Conservation (phyloP, 1,140 invertebrate genomes). For the Procambarus clarkii region DNA sequence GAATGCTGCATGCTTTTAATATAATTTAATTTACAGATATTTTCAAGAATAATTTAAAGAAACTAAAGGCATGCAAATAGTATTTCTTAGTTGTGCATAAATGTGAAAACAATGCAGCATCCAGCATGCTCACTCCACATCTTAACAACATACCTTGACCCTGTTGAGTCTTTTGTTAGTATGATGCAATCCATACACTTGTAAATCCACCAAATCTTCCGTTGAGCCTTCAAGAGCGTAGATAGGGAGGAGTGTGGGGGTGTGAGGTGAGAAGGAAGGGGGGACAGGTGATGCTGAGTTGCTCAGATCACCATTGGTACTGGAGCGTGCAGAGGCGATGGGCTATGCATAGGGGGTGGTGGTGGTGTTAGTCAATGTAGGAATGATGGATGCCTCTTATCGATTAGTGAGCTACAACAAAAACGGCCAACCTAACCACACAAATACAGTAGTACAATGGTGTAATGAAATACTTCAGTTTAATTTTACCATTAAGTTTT, state of each 20-base stretch:
- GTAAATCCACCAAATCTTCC: conserved; percentile 26
- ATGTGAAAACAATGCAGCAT: neutral
- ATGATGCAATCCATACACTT: neutral
- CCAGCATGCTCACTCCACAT: neutral
- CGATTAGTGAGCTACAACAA: too few relatives aligned
- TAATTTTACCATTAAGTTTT: too few relatives aligned
- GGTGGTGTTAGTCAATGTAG: conserved; percentile 17
- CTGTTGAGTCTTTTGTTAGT: conserved; percentile 19
- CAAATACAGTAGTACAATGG: too few relatives aligned
- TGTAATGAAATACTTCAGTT: too few relatives aligned
- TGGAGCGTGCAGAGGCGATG: conserved; percentile 38
- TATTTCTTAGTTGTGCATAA: neutral
- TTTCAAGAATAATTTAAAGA: neutral
- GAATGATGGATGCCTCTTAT: neutral
- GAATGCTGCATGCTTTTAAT: too few relatives aligned
- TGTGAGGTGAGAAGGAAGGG: conserved; percentile 48
- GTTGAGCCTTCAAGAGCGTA: conserved; percentile 27
- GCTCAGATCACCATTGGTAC: conserved; percentile 38
- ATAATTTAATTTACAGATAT: too few relatives aligned
- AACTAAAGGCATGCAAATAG: neutral
- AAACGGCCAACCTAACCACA: too few relatives aligned
- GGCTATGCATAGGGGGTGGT: conserved; percentile 28
- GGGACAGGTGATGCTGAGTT: conserved; percentile 33
- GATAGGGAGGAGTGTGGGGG: conserved; percentile 13
- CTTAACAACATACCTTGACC: conserved; percentile 50